Percentiles rank a stretch among this genome's conserved stretches.
These are phyloP conservation scores for Etheostoma perlongum DNA, from an alignment of 2,797 vertebrate species.

Conservation along the genomic window DNA sequence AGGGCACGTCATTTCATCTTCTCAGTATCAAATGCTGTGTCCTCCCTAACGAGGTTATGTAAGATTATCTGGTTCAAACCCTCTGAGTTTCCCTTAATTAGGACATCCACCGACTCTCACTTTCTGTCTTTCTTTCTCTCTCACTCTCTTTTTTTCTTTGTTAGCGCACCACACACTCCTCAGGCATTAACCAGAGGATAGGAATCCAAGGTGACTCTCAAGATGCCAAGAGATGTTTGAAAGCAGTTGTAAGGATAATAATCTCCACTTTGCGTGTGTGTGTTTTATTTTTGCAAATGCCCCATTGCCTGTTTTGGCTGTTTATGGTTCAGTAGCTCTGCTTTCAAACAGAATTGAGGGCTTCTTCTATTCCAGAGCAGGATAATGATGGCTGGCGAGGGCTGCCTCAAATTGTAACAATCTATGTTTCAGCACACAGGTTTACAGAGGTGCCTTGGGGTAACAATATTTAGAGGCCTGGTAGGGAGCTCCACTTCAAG, in stretches of 20 bases:
- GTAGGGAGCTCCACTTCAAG: constrained; percentile 84
- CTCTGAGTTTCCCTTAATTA: constrained; percentile 87
- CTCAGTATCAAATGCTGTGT: constrained; percentile 81
- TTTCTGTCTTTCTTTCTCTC: constrained; percentile 49
- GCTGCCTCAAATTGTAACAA: constrained; percentile 57
- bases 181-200: constrained; percentile 69
- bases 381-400: constrained; percentile 48
- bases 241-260: constrained; percentile 50
- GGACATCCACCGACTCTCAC: constrained; percentile 82
- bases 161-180: constrained; percentile 69
- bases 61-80: constrained; percentile 88
- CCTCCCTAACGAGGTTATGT: constrained; percentile 86
- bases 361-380: constrained; percentile 34
- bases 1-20: constrained; percentile 79
- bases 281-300: constrained; percentile 22
- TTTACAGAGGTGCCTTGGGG: constrained; percentile 64
- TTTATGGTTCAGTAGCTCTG: constrained; percentile 33
- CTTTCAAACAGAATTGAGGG: constrained; percentile 41
- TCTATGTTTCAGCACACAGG: constrained; percentile 63
- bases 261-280: constrained; percentile 13
- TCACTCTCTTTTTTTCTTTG: constrained; percentile 75
- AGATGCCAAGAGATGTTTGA: constrained; percentile 64
- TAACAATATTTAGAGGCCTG: constrained; percentile 71
- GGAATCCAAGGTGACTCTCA: constrained; percentile 81
- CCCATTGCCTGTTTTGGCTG: constrained; percentile 20